A percentile compares a stretch with the other conserved stretches of the same genome.
Evolutionary conservation across 2,797 vertebrate species (phyloP).

Genomic region (Trachurus trachurus): DNA sequence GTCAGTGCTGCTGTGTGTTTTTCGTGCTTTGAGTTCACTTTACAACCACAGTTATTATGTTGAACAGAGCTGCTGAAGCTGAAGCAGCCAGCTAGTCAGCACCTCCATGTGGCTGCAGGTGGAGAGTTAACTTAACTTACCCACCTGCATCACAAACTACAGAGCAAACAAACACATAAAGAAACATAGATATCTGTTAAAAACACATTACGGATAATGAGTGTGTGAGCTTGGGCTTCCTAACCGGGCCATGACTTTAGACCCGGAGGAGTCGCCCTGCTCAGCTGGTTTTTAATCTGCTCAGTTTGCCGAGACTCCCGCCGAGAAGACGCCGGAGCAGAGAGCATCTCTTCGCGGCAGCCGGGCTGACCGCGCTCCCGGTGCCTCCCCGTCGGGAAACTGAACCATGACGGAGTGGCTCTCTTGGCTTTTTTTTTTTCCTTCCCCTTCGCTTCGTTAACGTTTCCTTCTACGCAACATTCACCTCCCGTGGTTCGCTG

Average conservation of each 20-base stretch:
- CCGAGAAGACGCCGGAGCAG: conserved; percentile 68
- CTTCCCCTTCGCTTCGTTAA: background rate
- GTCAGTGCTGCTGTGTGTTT: background rate
- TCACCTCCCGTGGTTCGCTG: conserved; percentile 72
- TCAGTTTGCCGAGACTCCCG: conserved; percentile 54
- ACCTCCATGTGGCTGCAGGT: no score
- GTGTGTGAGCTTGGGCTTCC: conserved; percentile 75
- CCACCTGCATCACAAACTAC: background rate
- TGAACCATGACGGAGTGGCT: conserved; percentile 71
- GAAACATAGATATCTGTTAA: no score
- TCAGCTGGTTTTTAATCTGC: conserved; percentile 76
- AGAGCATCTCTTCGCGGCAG: conserved; percentile 84
- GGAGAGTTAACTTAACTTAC: no score
- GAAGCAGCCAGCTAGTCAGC: no score
- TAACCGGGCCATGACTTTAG: conserved; percentile 36
- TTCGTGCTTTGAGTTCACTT: no score
- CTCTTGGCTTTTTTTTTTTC: conserved; percentile 71
- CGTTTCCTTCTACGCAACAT: background rate
- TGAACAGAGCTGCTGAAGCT: no score
- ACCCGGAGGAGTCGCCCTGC: conserved; percentile 50
- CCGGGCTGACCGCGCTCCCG: conserved; percentile 70
- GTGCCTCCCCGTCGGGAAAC: conserved; percentile 54
- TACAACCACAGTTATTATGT: no score
- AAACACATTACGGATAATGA: no score
- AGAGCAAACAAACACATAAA: no score